Percentiles rank a stretch among this genome's conserved stretches.
Conservation (phyloP, 2,797 vertebrate genomes). For the Oophaga sylvatica region DNA sequence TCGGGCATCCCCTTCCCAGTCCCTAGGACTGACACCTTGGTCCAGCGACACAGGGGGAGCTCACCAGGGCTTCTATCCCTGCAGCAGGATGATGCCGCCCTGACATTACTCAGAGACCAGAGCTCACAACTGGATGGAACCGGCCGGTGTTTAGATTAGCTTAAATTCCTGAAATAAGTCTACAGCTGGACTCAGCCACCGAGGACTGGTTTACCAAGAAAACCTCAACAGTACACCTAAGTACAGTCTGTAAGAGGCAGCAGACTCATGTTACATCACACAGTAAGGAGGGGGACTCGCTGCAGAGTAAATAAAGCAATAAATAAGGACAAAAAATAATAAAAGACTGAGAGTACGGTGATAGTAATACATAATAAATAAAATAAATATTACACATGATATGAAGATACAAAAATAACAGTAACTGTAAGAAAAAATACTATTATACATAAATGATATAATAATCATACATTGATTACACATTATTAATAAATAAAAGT, state of each 20-base stretch:
- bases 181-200: constrained; percentile 40
- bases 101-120: background rate
- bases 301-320: no score
- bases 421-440: no score
- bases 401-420: no score
- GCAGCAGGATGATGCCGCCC: background rate
- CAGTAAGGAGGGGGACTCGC: background rate
- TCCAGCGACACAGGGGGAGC: background rate
- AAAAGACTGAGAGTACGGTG: no score
- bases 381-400: no score
- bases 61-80: background rate
- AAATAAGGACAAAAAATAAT: no score
- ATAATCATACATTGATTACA: no score
- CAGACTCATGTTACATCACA: background rate
- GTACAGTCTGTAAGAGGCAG: background rate
- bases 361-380: no score
- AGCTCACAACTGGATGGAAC: constrained; percentile 8
- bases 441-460: no score
- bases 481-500: no score
- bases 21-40: background rate
- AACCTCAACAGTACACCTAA: background rate
- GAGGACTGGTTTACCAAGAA: constrained; percentile 23
- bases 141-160: constrained; percentile 43
- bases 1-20: no score
- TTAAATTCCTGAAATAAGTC: constrained; percentile 47